Percentiles rank a stretch among this genome's conserved stretches.
phyloP scores from a whole-genome alignment of 2,113 vertebrate genomes.

The Telmatochromis sp. region DNA sequence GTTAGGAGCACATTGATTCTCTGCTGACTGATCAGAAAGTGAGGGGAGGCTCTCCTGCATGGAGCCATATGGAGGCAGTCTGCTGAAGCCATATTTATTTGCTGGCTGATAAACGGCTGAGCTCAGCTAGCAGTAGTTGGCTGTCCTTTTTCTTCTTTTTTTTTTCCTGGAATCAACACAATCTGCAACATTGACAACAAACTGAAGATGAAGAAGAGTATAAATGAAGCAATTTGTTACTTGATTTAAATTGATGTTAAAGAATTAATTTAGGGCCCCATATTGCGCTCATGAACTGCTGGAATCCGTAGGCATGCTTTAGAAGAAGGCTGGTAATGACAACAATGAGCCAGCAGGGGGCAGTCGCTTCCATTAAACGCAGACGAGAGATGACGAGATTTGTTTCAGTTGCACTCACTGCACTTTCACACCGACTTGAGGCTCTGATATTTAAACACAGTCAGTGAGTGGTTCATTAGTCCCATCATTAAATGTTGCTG shows the following conservation, averaged over 20 bases:
- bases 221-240: not conserved
- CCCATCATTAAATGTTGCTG: not conserved
- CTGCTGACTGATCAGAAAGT: conserved; percentile 12
- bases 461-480: not conserved
- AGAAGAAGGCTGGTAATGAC: not conserved
- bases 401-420: not conserved
- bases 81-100: conserved; percentile 33
- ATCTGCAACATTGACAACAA: not conserved
- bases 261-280: not conserved
- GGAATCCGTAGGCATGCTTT: not conserved
- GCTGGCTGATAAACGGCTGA: conserved; percentile 34
- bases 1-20: not conserved
- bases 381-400: not conserved
- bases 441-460: not conserved
- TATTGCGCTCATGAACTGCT: not conserved
- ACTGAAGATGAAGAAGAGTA: not conserved
- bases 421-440: not conserved
- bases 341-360: conserved; percentile 40
- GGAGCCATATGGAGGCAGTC: conserved; percentile 33
- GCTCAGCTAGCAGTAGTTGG: conserved; percentile 10
- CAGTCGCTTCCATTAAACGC: not conserved
- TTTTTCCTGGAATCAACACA: not conserved
- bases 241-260: not conserved
- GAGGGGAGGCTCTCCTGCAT: not conserved
- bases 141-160: not conserved